Percentiles rank a stretch among this genome's conserved stretches.
phyloP scores from a whole-genome alignment of 1,140 invertebrate species.

The Heliothis subflexa region DNA sequence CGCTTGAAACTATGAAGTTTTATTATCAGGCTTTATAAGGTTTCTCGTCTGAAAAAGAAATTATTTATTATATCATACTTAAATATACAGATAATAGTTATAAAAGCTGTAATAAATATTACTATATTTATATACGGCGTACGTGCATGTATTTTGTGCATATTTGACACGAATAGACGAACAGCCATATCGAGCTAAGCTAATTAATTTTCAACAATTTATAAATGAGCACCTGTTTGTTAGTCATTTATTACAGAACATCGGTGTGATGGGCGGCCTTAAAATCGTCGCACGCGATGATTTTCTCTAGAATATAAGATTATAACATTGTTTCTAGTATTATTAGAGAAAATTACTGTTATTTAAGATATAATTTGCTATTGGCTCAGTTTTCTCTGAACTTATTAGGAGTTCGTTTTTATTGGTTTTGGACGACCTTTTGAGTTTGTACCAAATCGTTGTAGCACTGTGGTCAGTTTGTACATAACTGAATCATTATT shows the following conservation, averaged over 20 bases:
- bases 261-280: neutral
- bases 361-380: neutral
- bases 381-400: neutral
- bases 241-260: neutral
- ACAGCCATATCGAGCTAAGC: neutral
- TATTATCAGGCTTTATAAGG: too few relatives aligned
- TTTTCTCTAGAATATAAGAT: slow-evolving; percentile 18
- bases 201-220: slow-evolving; percentile 12
- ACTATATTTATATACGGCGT: too few relatives aligned
- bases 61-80: too few relatives aligned
- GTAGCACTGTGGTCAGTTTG: neutral
- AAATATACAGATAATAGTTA: too few relatives aligned
- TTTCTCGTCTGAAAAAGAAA: too few relatives aligned
- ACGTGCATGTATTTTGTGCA: too few relatives aligned
- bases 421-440: neutral
- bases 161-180: neutral
- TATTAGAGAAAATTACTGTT: neutral
- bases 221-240: neutral
- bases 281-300: slow-evolving; percentile 13
- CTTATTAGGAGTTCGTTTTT: neutral
- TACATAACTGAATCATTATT: neutral
- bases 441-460: neutral
- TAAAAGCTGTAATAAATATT: too few relatives aligned
- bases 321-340: neutral
- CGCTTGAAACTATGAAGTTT: too few relatives aligned